These are phyloP conservation scores for Clarias laeviceps DNA, from an alignment of 2,797 vertebrate genomes.

Conservation along the genomic window DNA sequence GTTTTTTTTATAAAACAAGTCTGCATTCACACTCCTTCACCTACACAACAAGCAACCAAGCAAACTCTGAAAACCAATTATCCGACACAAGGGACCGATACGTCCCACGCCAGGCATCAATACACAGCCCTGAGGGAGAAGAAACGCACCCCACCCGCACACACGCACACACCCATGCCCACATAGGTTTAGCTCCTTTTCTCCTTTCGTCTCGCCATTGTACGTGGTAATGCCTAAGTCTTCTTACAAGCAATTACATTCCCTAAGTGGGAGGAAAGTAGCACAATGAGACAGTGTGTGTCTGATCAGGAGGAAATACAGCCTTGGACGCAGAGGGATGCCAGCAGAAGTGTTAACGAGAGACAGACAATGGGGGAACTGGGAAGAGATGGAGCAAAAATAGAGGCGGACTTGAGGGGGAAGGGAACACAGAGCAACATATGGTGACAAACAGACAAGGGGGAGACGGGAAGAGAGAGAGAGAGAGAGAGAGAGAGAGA, in stretches of 20 bases:
- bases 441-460: constrained; percentile 52
- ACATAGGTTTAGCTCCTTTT: constrained; percentile 5
- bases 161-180: constrained; percentile 30
- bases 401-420: constrained; percentile 52
- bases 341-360: constrained; percentile 54
- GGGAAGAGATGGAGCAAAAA: constrained; percentile 45
- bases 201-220: constrained; percentile 3
- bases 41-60: not conserved
- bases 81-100: constrained; percentile 29
- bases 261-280: constrained; percentile 35
- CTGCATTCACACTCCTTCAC: not conserved
- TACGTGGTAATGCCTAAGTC: constrained; percentile 10
- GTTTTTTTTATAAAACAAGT: not conserved
- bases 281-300: constrained; percentile 32
- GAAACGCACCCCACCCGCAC: constrained; percentile 15
- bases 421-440: constrained; percentile 55
- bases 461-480: constrained; percentile 23
- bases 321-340: constrained; percentile 41
- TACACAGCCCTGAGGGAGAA: constrained; percentile 20
- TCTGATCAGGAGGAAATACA: constrained; percentile 37
- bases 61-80: constrained; percentile 26
- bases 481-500: constrained; percentile 26
- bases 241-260: constrained; percentile 33
- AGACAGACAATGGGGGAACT: constrained; percentile 39
- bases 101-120: constrained; percentile 33